Base-by-base conservation (phyloP, 2,113 vertebrate species). In the Catharus bicknelli region DNA sequence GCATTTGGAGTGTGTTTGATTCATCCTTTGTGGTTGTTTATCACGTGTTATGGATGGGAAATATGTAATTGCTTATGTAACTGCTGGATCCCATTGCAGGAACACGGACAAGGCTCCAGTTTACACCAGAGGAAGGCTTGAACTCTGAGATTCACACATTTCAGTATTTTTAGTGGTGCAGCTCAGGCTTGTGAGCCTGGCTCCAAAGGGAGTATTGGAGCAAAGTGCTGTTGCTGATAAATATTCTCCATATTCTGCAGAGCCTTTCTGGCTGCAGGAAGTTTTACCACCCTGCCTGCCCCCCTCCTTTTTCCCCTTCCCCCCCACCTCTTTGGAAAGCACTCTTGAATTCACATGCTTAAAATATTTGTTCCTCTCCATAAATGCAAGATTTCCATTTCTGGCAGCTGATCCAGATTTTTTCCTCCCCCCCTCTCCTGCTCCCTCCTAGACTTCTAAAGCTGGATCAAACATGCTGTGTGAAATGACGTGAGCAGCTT, bases 351-450 rank as follows among this genome's bases (percentile, higher is more conserved):
- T 90, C 82, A 50, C 83, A 91, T 45, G 68, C 78, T 85, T 90
- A 78, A 91, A 94, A 91, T 90, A 93, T 53, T 93, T 9, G 4
- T 88, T 88, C 83, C 57, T 48, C 83, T 92, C 36, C 76, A 88
- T 17, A 78, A 94, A 88, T 77, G 72, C 73, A 84, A 93, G 92
- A 94, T 92, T 95, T 93, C 94, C 88, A 93, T 95, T 94, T 92
- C 94, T 94, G 92, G 96, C 88, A 84, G 50, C 59, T 40, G 90
- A 63, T 88, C 61, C 73, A 84, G 90, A 79, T 81, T 88, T 75
- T 34, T 40, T 7, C 4, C 0, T 0, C 0, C 9, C n/a, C 18
- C 9, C 7, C 3, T 16, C 48, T 7, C 43, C 36, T 27, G 42
- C 82, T 63, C 77, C 68, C 74, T 90, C 83, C 22, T 5, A 75